Evolutionary conservation across 2,113 vertebrate genomes (phyloP).

Genomic region (Rhinolophus ferrumequinum): DNA sequence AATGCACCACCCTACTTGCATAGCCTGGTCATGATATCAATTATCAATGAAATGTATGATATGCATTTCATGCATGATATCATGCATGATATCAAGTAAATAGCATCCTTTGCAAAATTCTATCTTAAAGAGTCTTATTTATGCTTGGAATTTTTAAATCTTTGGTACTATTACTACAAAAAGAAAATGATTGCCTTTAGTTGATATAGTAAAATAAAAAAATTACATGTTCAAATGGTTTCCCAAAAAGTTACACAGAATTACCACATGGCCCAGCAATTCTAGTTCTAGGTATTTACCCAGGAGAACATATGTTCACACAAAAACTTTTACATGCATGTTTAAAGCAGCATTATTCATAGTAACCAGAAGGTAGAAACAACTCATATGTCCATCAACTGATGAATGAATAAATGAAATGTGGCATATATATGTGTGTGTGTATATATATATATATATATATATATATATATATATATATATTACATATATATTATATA

Average conservation of each 20-base stretch:
- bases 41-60: too few relatives aligned
- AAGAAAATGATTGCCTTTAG: neutral
- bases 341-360: neutral
- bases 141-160: neutral
- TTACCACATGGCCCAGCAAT: neutral
- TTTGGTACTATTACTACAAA: neutral
- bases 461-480: too few relatives aligned
- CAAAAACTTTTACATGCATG: neutral
- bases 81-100: neutral
- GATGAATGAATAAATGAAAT: neutral
- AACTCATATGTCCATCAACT: neutral
- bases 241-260: conserved; percentile 1
- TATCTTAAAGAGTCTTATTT: neutral
- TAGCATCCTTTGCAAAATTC: neutral
- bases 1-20: neutral
- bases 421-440: neutral
- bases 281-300: neutral
- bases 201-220: neutral
- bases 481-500: too few relatives aligned
- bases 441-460: too few relatives aligned
- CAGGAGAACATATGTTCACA: neutral
- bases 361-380: neutral
- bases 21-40: neutral
- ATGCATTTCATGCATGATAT: too few relatives aligned
- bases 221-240: neutral